Evolutionary conservation across 2,113 vertebrate genomes (phyloP).

Genomic region (Tetraodon nigroviridis): DNA sequence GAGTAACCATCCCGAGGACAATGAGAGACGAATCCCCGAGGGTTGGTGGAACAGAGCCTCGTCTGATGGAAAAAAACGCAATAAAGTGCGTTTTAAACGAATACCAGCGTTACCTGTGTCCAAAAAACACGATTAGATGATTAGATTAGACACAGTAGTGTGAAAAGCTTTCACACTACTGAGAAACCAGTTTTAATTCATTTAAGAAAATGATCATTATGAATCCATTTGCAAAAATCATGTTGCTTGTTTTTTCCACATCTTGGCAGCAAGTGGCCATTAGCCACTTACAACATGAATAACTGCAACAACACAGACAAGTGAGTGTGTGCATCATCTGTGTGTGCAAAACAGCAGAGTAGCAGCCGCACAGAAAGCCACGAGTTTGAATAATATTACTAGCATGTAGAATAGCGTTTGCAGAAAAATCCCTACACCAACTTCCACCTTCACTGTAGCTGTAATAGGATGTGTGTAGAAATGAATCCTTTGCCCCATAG

Average conservation of each 20-base stretch:
- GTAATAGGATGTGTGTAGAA: background rate
- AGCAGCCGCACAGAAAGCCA: conserved; percentile 4
- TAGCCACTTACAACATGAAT: conserved; percentile 84
- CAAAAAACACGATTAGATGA: too few species aligned
- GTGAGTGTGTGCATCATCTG: conserved; percentile 73
- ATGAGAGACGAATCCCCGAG: too few species aligned
- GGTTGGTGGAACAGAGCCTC: too few species aligned
- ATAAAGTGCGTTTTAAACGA: too few species aligned
- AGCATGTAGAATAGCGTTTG: background rate
- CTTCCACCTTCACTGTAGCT: background rate
- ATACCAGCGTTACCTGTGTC: too few species aligned
- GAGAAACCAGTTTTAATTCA: background rate
- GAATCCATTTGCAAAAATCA: background rate
- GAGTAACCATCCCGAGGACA: conserved; percentile 42
- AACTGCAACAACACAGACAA: conserved; percentile 87
- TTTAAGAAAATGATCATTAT: background rate
- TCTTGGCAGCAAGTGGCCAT: conserved; percentile 74
- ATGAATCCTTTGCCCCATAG: background rate
- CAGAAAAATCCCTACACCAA: background rate
- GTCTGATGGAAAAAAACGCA: too few species aligned
- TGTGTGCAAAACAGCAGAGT: conserved; percentile 10
- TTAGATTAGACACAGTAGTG: too few species aligned
- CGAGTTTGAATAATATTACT: background rate
- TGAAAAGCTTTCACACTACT: background rate
- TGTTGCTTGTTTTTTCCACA: conserved; percentile 20